Evolutionary conservation across 2,888 invertebrate species (phyloP).

Genomic region (Pasiphila rectangulata): DNA sequence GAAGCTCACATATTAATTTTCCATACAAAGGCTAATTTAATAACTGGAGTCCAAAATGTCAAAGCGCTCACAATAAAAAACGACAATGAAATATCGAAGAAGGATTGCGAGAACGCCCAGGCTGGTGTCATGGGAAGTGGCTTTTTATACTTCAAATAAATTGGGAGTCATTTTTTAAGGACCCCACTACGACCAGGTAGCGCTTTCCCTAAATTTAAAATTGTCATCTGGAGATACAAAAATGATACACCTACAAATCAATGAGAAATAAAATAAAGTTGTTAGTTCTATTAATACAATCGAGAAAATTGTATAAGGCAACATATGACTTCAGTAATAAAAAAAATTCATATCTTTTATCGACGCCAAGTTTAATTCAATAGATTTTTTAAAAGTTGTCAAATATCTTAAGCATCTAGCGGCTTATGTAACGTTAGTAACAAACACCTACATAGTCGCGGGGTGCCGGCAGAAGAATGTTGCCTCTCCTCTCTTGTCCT

Average conservation of each 20-base stretch:
- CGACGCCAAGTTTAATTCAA: too few relatives aligned
- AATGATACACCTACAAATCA: not conserved
- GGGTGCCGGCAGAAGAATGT: too few relatives aligned
- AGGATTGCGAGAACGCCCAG: conserved; percentile 69
- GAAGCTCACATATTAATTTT: conserved; percentile 68
- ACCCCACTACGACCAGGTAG: not conserved
- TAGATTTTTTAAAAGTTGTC: too few relatives aligned
- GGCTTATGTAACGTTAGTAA: too few relatives aligned
- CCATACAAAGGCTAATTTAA: conserved; percentile 80
- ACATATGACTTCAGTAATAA: too few relatives aligned
- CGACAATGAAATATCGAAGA: conserved; percentile 64
- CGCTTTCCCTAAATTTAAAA: not conserved
- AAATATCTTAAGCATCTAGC: too few relatives aligned
- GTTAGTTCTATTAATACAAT: too few relatives aligned
- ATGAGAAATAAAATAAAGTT: too few relatives aligned
- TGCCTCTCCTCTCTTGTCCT: too few relatives aligned
- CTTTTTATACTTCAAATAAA: conserved; percentile 76
- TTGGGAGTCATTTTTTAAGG: conserved; percentile 76
- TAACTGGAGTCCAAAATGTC: conserved; percentile 77
- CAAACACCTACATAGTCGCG: too few relatives aligned
- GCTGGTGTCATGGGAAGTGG: conserved; percentile 73
- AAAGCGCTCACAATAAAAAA: conserved; percentile 73
- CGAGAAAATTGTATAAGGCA: too few relatives aligned
- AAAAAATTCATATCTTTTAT: too few relatives aligned
- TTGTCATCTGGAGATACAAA: not conserved